Evolutionary conservation across 2,113 vertebrate species (phyloP).

Genomic region (Pelusios castaneus): DNA sequence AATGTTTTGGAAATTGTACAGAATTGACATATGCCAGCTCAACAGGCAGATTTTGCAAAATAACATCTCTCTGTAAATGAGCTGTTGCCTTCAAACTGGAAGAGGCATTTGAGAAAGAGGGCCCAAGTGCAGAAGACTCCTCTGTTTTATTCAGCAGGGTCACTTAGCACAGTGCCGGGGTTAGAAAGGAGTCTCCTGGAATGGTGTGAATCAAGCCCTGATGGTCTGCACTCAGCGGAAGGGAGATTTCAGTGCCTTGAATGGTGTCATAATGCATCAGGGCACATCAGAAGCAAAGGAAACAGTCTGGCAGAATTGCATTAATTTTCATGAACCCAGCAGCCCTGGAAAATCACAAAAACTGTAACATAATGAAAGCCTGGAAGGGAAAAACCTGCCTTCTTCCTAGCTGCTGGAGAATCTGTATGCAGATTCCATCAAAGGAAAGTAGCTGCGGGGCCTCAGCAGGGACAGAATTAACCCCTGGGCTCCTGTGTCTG

Average conservation of each 20-base stretch:
- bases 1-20: conserved; percentile 13
- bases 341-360: conserved; percentile 75
- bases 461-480: conserved; percentile 60
- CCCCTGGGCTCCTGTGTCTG: conserved; percentile 38
- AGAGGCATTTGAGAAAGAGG: conserved; percentile 5
- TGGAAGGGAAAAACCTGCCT: conserved; percentile 76
- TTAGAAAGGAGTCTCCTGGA: conserved; percentile 22
- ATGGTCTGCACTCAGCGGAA: conserved; percentile 56
- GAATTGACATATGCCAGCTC: background rate
- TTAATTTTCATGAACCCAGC: conserved; percentile 79
- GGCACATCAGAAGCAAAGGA: conserved; percentile 67
- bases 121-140: background rate
- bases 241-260: conserved; percentile 63
- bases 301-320: conserved; percentile 76
- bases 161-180: background rate
- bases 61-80: conserved; percentile 2
- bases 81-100: conserved; percentile 19
- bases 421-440: conserved; percentile 69
- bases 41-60: background rate
- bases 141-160: background rate
- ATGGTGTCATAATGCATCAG: conserved; percentile 74
- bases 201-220: conserved; percentile 25
- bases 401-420: conserved; percentile 71
- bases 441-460: conserved; percentile 39
- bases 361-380: conserved; percentile 77